Percentiles rank a stretch among this genome's conserved stretches.
These are phyloP conservation scores for Drosophila azteca DNA, from an alignment of 1,140 invertebrate genomes.

Conservation along the genomic window DNA sequence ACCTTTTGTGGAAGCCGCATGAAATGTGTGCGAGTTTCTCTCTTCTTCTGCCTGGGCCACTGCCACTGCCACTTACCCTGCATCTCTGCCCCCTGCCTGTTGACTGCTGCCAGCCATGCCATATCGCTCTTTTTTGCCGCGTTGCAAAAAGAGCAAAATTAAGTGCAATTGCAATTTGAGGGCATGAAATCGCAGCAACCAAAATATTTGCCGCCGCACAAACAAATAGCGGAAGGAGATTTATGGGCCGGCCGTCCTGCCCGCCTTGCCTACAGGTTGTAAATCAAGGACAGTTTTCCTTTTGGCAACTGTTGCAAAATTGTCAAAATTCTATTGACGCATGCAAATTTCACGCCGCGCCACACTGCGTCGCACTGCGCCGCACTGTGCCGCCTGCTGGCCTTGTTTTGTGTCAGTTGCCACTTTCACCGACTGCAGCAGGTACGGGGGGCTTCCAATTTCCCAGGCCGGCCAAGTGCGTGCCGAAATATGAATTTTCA, in stretches of 20 bases:
- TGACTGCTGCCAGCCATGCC: too few species aligned
- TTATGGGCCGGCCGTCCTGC: constrained; percentile 46
- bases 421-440: constrained; percentile 19
- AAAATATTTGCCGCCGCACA: constrained; percentile 75
- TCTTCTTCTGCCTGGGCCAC: constrained; percentile 14
- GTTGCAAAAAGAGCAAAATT: constrained; percentile 50
- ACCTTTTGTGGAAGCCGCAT: constrained; percentile 79
- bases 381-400: constrained; percentile 43
- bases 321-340: constrained; percentile 66
- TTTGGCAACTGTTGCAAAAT: constrained; percentile 60
- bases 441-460: constrained; percentile 24
- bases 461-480: constrained; percentile 61
- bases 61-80: too few species aligned
- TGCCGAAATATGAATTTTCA: constrained; percentile 79
- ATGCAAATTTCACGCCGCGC: constrained; percentile 73
- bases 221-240: constrained; percentile 41
- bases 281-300: constrained; percentile 54
- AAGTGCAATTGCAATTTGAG: constrained; percentile 69
- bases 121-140: constrained; percentile 13
- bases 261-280: constrained; percentile 40
- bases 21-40: constrained; percentile 80
- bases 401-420: constrained; percentile 31
- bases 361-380: constrained; percentile 35
- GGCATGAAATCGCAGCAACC: constrained; percentile 77
- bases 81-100: background rate